A percentile compares a stretch with the other conserved stretches of the same genome.
phyloP scores from a whole-genome alignment of 2,888 invertebrate species.

The Invenusta paracnida region DNA sequence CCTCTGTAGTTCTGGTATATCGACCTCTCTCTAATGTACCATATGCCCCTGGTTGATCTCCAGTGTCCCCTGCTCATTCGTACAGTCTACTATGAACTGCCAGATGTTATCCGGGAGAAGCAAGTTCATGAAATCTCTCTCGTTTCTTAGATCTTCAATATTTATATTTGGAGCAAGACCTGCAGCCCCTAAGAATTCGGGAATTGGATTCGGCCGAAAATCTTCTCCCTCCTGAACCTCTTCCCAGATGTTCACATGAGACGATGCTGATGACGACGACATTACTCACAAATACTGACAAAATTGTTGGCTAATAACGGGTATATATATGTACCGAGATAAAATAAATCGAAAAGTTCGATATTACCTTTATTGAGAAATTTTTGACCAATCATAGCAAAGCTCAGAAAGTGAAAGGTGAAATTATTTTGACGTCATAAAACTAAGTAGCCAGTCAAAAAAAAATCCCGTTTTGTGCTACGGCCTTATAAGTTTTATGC shows the following conservation, averaged over 20 bases:
- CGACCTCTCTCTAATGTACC: neutral
- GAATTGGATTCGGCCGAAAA: conserved; percentile 1
- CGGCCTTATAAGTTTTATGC: neutral
- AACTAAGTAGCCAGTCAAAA: neutral
- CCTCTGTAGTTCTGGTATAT: neutral
- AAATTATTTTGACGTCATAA: neutral
- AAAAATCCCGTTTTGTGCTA: neutral
- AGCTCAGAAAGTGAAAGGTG: neutral
- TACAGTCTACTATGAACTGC: neutral
- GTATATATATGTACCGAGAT: neutral
- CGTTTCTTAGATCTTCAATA: neutral
- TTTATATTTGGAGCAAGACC: conserved; percentile 10
- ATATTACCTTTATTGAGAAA: neutral
- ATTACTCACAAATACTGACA: neutral
- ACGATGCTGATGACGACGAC: neutral
- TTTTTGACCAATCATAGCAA: neutral
- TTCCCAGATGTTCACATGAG: neutral
- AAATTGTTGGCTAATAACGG: neutral
- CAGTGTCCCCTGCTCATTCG: neutral
- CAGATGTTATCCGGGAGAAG: conserved; percentile 3
- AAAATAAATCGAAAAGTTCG: neutral
- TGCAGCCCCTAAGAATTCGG: neutral
- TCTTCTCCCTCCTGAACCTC: neutral
- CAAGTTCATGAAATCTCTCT: neutral
- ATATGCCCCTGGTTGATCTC: neutral